phyloP scores from a whole-genome alignment of 2,113 vertebrate species.

The Forbesichthys agassizii region DNA sequence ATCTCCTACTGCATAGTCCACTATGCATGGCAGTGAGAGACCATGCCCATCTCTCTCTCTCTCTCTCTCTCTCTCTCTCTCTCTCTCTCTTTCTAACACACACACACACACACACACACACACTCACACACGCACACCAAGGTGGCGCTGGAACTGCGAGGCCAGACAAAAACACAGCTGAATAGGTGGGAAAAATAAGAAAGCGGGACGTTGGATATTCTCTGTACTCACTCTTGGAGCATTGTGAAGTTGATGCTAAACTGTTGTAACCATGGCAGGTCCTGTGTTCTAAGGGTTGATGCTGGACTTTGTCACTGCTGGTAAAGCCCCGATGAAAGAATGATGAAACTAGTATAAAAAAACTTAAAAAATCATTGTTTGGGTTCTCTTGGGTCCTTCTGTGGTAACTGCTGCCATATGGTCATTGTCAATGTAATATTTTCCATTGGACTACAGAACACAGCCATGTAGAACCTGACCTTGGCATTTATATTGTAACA shows the following conservation, averaged over 20 bases:
- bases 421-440: slow-evolving; percentile 61
- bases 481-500: slow-evolving; percentile 16
- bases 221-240: slow-evolving; percentile 36
- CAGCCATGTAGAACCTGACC: slow-evolving; percentile 31
- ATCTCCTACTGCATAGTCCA: slow-evolving; percentile 3
- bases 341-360: slow-evolving; percentile 15
- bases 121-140: slow-evolving; percentile 7
- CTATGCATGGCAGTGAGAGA: slow-evolving; percentile 35
- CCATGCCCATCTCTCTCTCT: slow-evolving; percentile 13
- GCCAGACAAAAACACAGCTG: slow-evolving; percentile 28
- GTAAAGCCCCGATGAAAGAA: slow-evolving; percentile 36
- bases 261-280: slow-evolving; percentile 37
- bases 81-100: no score
- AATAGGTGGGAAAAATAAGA: slow-evolving; percentile 49
- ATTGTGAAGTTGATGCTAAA: slow-evolving; percentile 41
- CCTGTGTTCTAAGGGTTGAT: slow-evolving; percentile 34
- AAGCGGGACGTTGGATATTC: slow-evolving; percentile 31
- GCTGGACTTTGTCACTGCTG: slow-evolving; percentile 56
- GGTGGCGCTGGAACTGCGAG: slow-evolving; percentile 18
- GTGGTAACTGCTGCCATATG: slow-evolving; percentile 64
- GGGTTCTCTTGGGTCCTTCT: slow-evolving; percentile 40
- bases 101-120: not conserved
- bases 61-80: no score
- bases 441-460: slow-evolving; percentile 33
- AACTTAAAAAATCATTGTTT: slow-evolving; percentile 44